Percentiles rank a stretch among this genome's conserved stretches.
These are phyloP conservation scores for Canis aureus DNA, from an alignment of 2,113 vertebrate genomes.

Conservation along the genomic window DNA sequence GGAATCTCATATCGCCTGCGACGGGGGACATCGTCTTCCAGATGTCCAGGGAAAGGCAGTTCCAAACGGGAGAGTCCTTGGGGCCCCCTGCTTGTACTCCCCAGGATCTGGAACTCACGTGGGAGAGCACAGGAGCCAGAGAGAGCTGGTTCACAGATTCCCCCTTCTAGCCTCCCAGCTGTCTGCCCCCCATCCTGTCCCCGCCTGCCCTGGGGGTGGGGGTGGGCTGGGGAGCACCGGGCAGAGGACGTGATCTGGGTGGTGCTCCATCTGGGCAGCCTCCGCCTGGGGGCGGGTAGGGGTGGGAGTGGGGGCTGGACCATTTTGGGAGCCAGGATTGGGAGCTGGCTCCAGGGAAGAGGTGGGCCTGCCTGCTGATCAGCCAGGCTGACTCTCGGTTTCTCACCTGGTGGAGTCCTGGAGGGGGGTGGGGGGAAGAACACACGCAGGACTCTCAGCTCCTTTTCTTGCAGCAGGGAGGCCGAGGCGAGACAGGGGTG, in stretches of 20 bases:
- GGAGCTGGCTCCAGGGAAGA: not conserved
- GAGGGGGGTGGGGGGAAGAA: no score
- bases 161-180: not conserved
- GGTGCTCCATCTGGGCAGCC: not conserved
- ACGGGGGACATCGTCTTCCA: not conserved
- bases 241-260: rapidly evolving
- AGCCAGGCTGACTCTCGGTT: not conserved
- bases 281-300: not conserved
- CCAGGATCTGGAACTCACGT: rapidly evolving
- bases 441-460: no score
- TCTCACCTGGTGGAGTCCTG: not conserved
- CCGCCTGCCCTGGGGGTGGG: rapidly evolving
- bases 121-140: not conserved
- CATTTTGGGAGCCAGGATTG: not conserved
- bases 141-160: not conserved
- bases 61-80: not conserved
- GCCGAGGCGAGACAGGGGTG: not conserved
- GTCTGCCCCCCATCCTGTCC: no score
- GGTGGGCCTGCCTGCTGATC: not conserved
- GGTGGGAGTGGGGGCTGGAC: not conserved
- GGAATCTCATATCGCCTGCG: no score
- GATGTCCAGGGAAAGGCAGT: not conserved
- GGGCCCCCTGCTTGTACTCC: not conserved
- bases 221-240: rapidly evolving
- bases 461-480: not conserved